A percentile compares a stretch with the other conserved stretches of the same genome.
Conservation (phyloP, 1,140 invertebrate species). For the Drosophila subpulchrella region DNA sequence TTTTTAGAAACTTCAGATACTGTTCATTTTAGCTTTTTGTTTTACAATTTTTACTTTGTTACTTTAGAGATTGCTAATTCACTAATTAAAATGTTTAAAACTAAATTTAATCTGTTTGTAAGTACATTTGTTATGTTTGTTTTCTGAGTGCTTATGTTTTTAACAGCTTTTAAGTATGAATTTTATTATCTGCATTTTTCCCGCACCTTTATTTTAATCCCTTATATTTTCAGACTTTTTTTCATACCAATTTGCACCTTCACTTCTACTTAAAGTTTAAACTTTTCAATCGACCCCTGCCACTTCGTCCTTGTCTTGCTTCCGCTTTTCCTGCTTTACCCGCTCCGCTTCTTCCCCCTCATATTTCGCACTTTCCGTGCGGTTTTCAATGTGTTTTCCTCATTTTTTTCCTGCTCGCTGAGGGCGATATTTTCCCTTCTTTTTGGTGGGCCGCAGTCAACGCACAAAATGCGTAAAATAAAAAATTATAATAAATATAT, state of each 20-base stretch:
- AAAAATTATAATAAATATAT: conserved; percentile 53
- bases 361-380: conserved; percentile 49
- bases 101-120: too few species aligned
- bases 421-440: conserved; percentile 1
- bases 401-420: conserved; percentile 21
- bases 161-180: too few species aligned
- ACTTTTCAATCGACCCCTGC: conserved; percentile 16
- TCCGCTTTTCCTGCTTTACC: conserved; percentile 10
- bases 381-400: conserved; percentile 47
- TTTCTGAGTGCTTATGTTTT: neutral
- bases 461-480: conserved; percentile 49
- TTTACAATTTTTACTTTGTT: too few species aligned
- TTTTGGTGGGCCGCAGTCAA: conserved; percentile 39
- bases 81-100: neutral
- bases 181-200: too few species aligned
- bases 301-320: conserved; percentile 13
- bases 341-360: conserved; percentile 12
- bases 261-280: conserved; percentile 19
- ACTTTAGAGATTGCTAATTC: neutral
- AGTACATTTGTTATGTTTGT: too few species aligned
- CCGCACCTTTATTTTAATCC: too few species aligned
- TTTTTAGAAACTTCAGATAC: too few species aligned
- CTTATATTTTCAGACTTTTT: too few species aligned
- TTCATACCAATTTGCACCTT: neutral
- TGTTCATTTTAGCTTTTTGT: too few species aligned